Base-by-base conservation (phyloP, 2,888 invertebrate genomes). In the Xanthorhoe designata region DNA sequence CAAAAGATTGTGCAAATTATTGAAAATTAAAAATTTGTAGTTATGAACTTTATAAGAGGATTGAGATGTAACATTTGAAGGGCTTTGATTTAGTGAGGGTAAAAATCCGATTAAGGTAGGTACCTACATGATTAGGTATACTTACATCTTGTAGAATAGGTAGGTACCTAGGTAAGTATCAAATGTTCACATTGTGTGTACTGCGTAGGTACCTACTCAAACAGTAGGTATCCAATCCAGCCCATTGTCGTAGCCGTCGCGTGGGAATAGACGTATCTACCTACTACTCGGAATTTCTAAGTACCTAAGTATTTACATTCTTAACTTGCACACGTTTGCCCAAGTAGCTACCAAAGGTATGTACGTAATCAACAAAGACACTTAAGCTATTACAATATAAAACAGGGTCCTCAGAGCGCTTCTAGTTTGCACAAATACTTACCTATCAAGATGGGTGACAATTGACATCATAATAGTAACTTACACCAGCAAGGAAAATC, bases 231-330 rank as follows among this genome's bases (percentile, higher is more conserved):
- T 47, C 10, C 42, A 64, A 68, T 70, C 68, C 72, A 73, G 74
- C 71, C 72, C 69, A 65, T 75, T 73, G 72, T 69, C 77, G 77
- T 74, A 77, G 80, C 70, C 78, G 73, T 77, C 81, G 83, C 87
- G 85, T 88, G 88, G 88, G 87, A 87, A 88, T 83, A 78, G 73
- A 75, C 78, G 80, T 83, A 84, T 81, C 78, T 83, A 57, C 61
- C n/a, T 61, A 29, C 61, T 62, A 29, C 61, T 58, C 13, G 35
- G 79, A 78, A 84, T 81, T 80, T 81, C 80, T 82, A 83, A 86
- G 8, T 84, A 81, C n/a, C n/a, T 24, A 24, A 24, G 78, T 83
- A 83, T 85, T 84, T 83, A 81, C 81, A 86, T 86, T 83, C 83
- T 77, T 76, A 70, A 74, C 75, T 74, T 80, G 81, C 79, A 75